Evolutionary conservation across 2,113 vertebrate species (phyloP).

Genomic region (Galbula dea): DNA sequence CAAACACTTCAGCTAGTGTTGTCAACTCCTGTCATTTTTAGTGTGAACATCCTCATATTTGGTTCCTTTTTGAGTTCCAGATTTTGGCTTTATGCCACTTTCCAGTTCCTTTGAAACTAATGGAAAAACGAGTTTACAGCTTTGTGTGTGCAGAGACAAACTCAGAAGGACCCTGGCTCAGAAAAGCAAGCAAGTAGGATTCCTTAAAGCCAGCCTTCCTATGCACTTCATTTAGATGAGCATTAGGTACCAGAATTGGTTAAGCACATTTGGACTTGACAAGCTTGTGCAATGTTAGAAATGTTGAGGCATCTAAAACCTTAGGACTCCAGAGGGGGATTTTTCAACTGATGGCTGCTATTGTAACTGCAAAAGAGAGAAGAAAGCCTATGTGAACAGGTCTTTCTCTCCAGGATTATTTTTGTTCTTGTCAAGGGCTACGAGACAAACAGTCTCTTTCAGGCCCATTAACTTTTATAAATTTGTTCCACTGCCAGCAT

Average conservation of each 20-base stretch:
- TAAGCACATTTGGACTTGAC: not conserved
- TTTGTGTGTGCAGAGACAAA: not conserved
- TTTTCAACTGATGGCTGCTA: constrained; percentile 2
- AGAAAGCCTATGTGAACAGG: not conserved
- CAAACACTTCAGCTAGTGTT: not conserved
- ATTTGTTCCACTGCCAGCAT: constrained; percentile 33
- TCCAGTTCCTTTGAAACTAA: not conserved
- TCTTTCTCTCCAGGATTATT: constrained; percentile 42
- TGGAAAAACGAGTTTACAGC: not conserved
- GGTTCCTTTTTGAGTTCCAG: not conserved
- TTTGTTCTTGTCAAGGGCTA: constrained; percentile 39
- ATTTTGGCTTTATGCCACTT: not conserved
- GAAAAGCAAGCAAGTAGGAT: not conserved
- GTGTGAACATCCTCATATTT: not conserved
- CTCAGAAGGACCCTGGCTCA: not conserved
- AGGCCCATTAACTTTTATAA: constrained; percentile 57
- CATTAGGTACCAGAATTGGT: not conserved
- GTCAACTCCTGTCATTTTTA: not conserved
- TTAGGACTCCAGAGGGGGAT: constrained; percentile 9
- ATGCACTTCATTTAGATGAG: not conserved
- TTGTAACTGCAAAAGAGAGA: not conserved
- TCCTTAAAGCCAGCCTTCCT: not conserved
- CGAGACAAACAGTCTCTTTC: constrained; percentile 53
- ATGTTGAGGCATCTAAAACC: constrained; percentile 31
- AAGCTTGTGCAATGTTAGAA: not conserved